Conservation (phyloP, 2,113 vertebrate species). For the Oreochromis tanganicae region DNA sequence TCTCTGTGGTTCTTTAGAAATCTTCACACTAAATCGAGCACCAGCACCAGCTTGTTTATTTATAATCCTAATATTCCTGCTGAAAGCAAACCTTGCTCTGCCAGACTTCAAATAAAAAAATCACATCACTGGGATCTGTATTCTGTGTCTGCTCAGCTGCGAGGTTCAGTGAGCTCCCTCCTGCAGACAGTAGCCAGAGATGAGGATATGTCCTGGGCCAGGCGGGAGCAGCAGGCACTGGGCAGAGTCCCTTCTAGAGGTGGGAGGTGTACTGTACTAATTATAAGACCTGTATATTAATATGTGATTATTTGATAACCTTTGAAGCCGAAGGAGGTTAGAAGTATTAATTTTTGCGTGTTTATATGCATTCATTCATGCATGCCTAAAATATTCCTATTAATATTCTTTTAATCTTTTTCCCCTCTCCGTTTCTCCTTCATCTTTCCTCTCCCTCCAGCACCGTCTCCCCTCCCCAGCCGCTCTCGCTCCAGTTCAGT, state of each 20-base stretch:
- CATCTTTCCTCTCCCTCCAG: constrained; percentile 12
- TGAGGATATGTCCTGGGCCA: constrained; percentile 68
- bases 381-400: neutral
- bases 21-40: neutral
- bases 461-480: constrained; percentile 67
- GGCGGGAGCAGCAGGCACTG: constrained; percentile 68
- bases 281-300: neutral
- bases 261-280: neutral
- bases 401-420: neutral
- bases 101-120: neutral
- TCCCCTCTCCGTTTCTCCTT: neutral
- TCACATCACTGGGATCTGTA: neutral
- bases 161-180: constrained; percentile 66
- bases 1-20: neutral
- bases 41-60: neutral
- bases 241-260: constrained; percentile 77
- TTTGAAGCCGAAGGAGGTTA: neutral
- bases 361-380: neutral
- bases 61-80: neutral
- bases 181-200: constrained; percentile 71
- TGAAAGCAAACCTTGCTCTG: neutral
- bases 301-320: neutral
- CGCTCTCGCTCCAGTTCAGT: constrained; percentile 82
- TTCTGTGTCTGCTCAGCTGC: constrained; percentile 50
- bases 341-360: neutral